Evolutionary conservation across 2,113 vertebrate genomes (phyloP), one percentile per base, ranked within the genome.

Genomic region (Nesoenas mayeri): DNA sequence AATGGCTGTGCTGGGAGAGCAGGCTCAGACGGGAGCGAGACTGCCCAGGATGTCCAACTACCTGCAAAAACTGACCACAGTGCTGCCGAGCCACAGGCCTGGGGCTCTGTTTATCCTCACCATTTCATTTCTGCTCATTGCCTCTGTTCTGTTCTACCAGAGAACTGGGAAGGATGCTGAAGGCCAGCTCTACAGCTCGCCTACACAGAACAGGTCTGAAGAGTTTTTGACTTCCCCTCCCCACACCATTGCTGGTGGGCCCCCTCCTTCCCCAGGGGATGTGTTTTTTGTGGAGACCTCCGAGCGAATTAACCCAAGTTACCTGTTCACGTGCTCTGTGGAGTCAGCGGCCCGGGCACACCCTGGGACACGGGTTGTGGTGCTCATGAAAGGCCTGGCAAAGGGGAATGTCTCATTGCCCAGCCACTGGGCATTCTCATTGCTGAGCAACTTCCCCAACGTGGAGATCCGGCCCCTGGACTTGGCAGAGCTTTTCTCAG

Each of bases 251-350:
- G 16, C 77, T 2, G 2, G 5, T 11, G 24, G 7, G n/a, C 5
- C 72, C 3, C 5, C 81, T 51, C 5, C n/a, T 18, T 20, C 29
- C 0, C 14, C 62, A 2, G 89, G 86, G 47, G 73, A 88, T 13
- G 94, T 98, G 89, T 97, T 97, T 91, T 98, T 98, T 74, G 77
- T 98, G 87, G 98, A 48, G 42, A 44, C 42, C 42, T 44, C 42
- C 14, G 42, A 44, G 42, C 42, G 15, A 44, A 44, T 17, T 44
- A 44, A 44, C 42, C 42, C 42, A 17, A 44, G 42, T 44, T 44
- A 44, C 42, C 42, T 44, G 42, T 44, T 44, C 42, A 44, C 42
- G 6, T 44, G 42, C 42, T 44, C 42, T 42, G 42, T 42, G 42
- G 42, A 42, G 15, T 42, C 42, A 42, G 42, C 42, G 42, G 42